Conservation (phyloP, 2,888 invertebrate genomes). For the Trimorus sp. region DNA sequence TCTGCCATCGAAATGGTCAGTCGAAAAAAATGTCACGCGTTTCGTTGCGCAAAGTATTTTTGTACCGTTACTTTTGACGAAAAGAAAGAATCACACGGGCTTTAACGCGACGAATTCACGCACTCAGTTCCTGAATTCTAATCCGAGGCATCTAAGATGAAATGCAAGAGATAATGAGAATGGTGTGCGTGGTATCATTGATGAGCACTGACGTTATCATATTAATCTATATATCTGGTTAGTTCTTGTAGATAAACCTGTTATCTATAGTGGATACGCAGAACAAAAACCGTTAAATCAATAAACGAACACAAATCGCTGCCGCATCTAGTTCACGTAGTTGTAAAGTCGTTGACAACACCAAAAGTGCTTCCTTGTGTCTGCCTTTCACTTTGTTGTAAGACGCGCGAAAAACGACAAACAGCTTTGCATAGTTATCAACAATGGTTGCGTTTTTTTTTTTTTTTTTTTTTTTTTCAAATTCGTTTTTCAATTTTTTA, state of each 20-base stretch:
- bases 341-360: constrained; percentile 62
- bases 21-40: constrained; percentile 13
- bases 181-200: constrained; percentile 45
- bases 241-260: constrained; percentile 43
- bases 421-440: constrained; percentile 48
- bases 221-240: constrained; percentile 46
- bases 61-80: constrained; percentile 37
- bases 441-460: constrained; percentile 32
- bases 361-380: constrained; percentile 63
- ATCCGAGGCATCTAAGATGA: constrained; percentile 27
- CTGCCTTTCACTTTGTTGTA: constrained; percentile 62
- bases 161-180: constrained; percentile 13
- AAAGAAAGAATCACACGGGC: constrained; percentile 28
- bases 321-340: constrained; percentile 57
- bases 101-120: constrained; percentile 19
- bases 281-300: constrained; percentile 28
- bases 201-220: constrained; percentile 44
- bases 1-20: constrained; percentile 30
- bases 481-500: neutral
- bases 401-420: constrained; percentile 44
- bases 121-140: constrained; percentile 22
- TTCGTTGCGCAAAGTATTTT: constrained; percentile 45
- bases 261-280: constrained; percentile 23
- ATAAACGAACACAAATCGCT: constrained; percentile 44
- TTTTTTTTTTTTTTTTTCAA: neutral